Base-by-base conservation (phyloP, 2,113 vertebrate genomes). In the Macaca mulatta region DNA sequence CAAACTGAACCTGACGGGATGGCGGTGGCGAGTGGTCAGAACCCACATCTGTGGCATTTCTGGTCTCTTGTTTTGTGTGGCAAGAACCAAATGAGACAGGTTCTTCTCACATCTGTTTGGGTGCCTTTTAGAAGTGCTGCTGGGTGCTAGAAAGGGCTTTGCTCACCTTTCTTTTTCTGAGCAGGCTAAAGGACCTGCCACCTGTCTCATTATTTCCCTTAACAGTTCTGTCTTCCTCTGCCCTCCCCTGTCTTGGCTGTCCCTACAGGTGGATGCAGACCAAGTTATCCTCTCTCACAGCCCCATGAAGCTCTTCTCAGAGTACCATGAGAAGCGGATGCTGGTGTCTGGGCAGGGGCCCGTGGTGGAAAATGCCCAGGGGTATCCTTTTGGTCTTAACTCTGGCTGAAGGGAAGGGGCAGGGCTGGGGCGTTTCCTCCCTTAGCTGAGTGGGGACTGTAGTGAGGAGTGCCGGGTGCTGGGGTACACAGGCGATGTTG, bases 231-330 rank as follows among this genome's bases (percentile, higher is more conserved):
- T 59, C 23, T n/a, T 35, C 50, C 45, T 64, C 38, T 84, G 43
- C 27, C 78, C 8, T 40, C 40, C 10, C 69, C 57, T 79, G 25
- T 77, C 64, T 55, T 61, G 23, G 86, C 83, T 57, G 16, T 74
- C 64, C n/a, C 92, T 35, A 0, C 98, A 99, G 99, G 99, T 99
- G 95, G 99, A 99, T 78, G 99, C 99, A 6, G 99, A 99, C 96
- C 99, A 99, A 97, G 99, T 99, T 89, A 98, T 99, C 98, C 98
- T 99, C 86, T 99, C 99, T 23, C 99, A 99, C 98, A 99, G 99
- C 98, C 99, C 99, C 40, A 96, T 99, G 98, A 98, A 99, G 74
- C 99, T 99, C 98, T 99, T 99, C 97, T 98, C 86, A 0, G 98
- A 99, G 94, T 99, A 99, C 96, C 99, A 99, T 70, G 97, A 98